Base-by-base conservation (phyloP, 2,888 invertebrate species). In the Lobophora halterata region DNA sequence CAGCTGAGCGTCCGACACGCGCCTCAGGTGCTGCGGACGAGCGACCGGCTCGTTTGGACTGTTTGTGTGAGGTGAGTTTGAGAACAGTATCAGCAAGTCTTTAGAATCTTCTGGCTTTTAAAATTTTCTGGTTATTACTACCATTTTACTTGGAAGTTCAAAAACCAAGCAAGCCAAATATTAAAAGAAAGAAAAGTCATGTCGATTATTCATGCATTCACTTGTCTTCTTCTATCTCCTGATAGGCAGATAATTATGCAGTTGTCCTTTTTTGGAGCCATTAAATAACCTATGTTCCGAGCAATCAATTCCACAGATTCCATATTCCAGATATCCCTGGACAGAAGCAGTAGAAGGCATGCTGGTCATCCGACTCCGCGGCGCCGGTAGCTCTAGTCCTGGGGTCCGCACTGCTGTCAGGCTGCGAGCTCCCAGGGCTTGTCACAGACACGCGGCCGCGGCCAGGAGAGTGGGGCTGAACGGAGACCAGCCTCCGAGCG, bases 41-140 rank as follows among this genome's bases (percentile, higher is more conserved):
- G 68, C 52, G 81, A 71, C 31, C 77, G 67, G 41, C 80, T 71
- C 14, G 85, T 75, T 0, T 88, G 87, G 86, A 88, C 85, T 8
- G 88, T 91, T 0, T 90, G 90, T 49, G 90, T 90, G 14, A 89
- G 87, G 91, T 90, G 71, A 62, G 64, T 57, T n/a, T n/a, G n/a
- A n/a, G n/a, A n/a, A n/a, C n/a, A n/a, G n/a, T n/a, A n/a, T n/a
- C n/a, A n/a, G n/a, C n/a, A n/a, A n/a, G n/a, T n/a, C n/a, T n/a
- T n/a, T n/a, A n/a, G n/a, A n/a, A n/a, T n/a, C n/a, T n/a, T n/a
- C n/a, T n/a, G n/a, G n/a, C n/a, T n/a, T n/a, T n/a, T n/a, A n/a
- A n/a, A n/a, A n/a, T n/a, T n/a, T n/a, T n/a, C n/a, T n/a, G n/a
- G n/a, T n/a, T n/a, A n/a, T n/a, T n/a, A n/a, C n/a, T n/a, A n/a